Base-by-base conservation (phyloP, 2,888 invertebrate species). In the Caenorhabditis sp. region DNA sequence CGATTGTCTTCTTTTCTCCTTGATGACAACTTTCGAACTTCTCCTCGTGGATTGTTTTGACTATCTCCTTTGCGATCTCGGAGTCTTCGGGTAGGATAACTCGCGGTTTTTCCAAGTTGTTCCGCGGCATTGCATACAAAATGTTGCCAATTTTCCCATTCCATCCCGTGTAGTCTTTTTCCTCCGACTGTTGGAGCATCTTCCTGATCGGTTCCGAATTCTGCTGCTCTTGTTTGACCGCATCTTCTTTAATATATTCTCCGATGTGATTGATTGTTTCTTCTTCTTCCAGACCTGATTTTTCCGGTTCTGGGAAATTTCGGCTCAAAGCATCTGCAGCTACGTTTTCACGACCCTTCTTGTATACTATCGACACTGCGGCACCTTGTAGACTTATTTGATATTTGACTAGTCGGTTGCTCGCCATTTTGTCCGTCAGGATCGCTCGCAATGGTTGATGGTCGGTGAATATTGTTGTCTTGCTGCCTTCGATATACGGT, bases 261-360 rank as follows among this genome's bases (percentile, higher is more conserved):
- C 4, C 8, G 5, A n/a, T n/a, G n/a, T n/a, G n/a, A n/a, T n/a
- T n/a, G n/a, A n/a, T n/a, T n/a, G n/a, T n/a, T n/a, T n/a, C n/a
- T n/a, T n/a, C n/a, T n/a, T n/a, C n/a, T n/a, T n/a, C n/a, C n/a
- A n/a, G n/a, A n/a, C n/a, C n/a, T n/a, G n/a, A n/a, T n/a, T n/a
- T n/a, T n/a, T n/a, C n/a, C n/a, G n/a, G n/a, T 1, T 24, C 27
- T n/a, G 60, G 60, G 14, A 37, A 50, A 58, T 68, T 65, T 23
- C 82, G 61, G 4, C 64, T 63, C 14, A 83, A 54, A 12, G 69
- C 66, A 50, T 83, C 83, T 26, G 66, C 64, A 0, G 79, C 58
- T 10, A 24, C 36, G 53, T 83, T 83, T 36, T n/a, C 17, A 24
- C 61, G 61, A 10, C 83, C 83, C 0, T 64, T 58, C 14, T 81